These are phyloP conservation scores for Hirudinaria manillensis DNA, from an alignment of 2,888 invertebrate genomes.

Conservation along the genomic window DNA sequence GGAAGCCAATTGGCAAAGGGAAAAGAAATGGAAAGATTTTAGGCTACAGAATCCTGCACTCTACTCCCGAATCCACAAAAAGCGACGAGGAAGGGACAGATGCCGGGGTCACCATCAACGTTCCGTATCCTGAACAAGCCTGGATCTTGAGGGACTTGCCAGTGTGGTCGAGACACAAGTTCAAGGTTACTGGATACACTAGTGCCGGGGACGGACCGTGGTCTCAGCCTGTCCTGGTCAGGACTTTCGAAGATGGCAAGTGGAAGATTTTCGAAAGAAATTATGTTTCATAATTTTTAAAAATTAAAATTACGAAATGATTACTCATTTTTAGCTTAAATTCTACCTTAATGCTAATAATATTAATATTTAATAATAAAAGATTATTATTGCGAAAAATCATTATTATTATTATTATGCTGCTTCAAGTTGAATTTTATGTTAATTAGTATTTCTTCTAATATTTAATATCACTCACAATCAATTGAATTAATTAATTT, in stretches of 20 bases:
- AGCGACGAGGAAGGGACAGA: constrained; percentile 52
- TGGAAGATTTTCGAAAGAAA: not conserved
- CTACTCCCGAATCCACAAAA: constrained; percentile 24
- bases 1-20: constrained; percentile 86
- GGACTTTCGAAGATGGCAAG: constrained; percentile 78
- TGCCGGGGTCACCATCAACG: not conserved
- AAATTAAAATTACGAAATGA: no score
- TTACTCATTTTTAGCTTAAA: no score
- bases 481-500: no score
- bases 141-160: constrained; percentile 81
- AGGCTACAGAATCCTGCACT: constrained; percentile 49
- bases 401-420: no score
- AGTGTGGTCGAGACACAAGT: constrained; percentile 90
- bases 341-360: no score
- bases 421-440: no score
- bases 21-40: constrained; percentile 70
- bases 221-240: constrained; percentile 91
- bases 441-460: no score
- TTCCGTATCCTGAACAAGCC: constrained; percentile 36
- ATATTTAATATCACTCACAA: no score
- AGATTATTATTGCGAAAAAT: no score
- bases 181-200: constrained; percentile 75
- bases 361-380: no score
- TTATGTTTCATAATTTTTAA: no score
- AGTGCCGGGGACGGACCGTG: constrained; percentile 92